phyloP scores from a whole-genome alignment of 1,140 invertebrate genomes.

The Euborellia annulipes region DNA sequence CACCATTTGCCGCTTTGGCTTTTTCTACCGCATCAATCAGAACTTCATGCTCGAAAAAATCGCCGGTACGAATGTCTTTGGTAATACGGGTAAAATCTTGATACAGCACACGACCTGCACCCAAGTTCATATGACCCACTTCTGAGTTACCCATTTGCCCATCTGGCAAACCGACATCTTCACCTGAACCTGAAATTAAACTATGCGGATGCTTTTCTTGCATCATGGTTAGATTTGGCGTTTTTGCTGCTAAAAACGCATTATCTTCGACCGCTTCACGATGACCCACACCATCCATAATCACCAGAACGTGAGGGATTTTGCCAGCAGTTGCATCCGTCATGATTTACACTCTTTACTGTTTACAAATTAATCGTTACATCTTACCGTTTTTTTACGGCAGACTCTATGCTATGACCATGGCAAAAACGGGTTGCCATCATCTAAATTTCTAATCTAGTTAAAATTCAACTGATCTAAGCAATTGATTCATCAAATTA shows the following conservation, averaged over 20 bases:
- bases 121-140: constrained; percentile 36
- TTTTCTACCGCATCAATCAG: background rate
- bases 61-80: constrained; percentile 9
- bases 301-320: too few relatives aligned
- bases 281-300: constrained; percentile 6
- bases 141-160: constrained; percentile 29
- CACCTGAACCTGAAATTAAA: constrained; percentile 31
- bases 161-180: constrained; percentile 27
- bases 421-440: too few relatives aligned
- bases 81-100: constrained; percentile 21
- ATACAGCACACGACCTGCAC: constrained; percentile 33
- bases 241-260: constrained; percentile 3
- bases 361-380: too few relatives aligned
- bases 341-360: too few relatives aligned
- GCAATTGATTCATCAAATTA: too few relatives aligned
- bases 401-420: too few relatives aligned
- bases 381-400: too few relatives aligned
- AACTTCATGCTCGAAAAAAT: background rate
- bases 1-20: background rate
- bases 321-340: too few relatives aligned
- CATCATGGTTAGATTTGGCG: background rate
- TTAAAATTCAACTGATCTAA: too few relatives aligned
- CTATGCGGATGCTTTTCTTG: constrained; percentile 20
- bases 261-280: constrained; percentile 1
- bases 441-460: too few relatives aligned